Evolutionary conservation across 92 coral and sea anemone species (phyloP), one percentile per base, ranked within the genome.

Genomic region (Heliopora coerulea): DNA sequence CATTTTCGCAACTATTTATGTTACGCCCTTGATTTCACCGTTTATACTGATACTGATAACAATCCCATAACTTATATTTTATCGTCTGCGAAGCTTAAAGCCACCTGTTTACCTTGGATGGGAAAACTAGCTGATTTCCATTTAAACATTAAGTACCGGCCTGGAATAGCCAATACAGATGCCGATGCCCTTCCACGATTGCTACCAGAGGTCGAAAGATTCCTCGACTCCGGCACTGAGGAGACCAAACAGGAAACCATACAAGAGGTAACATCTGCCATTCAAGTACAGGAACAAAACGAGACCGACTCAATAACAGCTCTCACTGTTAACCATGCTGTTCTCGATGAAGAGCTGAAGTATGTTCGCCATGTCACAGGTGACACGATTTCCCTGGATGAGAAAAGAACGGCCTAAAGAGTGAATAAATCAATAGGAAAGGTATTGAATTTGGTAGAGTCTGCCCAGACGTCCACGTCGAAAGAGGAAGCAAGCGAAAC

Each of bases 91-190:
- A 82, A 74, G 41, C 44, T 80, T 57, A 59, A 74, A 3, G 85
- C 85, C 37, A 68, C 59, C 20, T 80, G 80, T 35, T 54, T 57
- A 35, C 65, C 74, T 59, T 80, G 85, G 80, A 65, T 63, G 41
- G 80, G 72, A 28, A 80, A 80, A 73, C n/a, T 80, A 74, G 74
- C 80, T 21, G 85, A 80, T 62, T 80, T 49, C 25, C 39, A 72
- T 25, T 80, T 80, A 40, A 62, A 19, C 32, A 40, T 66, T 59
- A 68, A 68, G 28, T 79, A 79, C 30, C 78, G 72, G 32, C 83
- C 83, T 33, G 83, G 78, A 0, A 79, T 66, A 34, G 33, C 61
- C 35, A 65, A 78, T 67, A 79, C 31, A 0, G 83, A 79, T 41
- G 76, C 76, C n/a, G 58, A 68, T 20, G 59, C 59, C 34, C 37